These are phyloP conservation scores for Eupithecia centaureata DNA, from an alignment of 2,888 invertebrate species.

Conservation along the genomic window DNA sequence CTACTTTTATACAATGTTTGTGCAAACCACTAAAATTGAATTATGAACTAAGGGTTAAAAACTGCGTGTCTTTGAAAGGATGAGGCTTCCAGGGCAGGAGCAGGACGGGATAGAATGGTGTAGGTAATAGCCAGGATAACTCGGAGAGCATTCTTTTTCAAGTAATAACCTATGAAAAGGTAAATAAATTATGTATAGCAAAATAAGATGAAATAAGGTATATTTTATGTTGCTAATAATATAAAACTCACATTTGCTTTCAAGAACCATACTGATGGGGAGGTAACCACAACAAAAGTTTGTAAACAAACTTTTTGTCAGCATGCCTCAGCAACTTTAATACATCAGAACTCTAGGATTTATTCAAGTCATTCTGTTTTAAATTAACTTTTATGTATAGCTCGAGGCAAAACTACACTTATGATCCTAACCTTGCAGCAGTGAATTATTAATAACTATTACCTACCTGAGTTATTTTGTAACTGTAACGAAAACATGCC, in stretches of 20 bases:
- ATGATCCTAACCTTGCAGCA: conserved; percentile 76
- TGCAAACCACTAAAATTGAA: background rate
- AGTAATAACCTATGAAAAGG: background rate
- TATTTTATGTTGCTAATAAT: background rate
- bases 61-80: background rate
- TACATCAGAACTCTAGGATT: background rate
- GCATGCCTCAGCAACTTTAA: background rate
- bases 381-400: conserved; percentile 1
- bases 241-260: background rate
- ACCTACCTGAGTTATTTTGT: conserved; percentile 58
- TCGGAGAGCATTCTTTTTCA: background rate
- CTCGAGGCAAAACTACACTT: conserved; percentile 55
- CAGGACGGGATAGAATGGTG: background rate
- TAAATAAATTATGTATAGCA: background rate
- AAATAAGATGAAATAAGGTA: background rate
- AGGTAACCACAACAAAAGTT: conserved; percentile 47
- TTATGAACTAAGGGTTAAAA: background rate
- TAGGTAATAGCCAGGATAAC: background rate
- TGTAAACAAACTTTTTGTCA: conserved; percentile 56
- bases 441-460: conserved; percentile 75
- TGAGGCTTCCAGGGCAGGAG: background rate
- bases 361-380: conserved; percentile 9
- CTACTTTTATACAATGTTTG: background rate
- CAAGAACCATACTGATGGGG: background rate
- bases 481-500: conserved; percentile 45